phyloP scores from a whole-genome alignment of 2,113 vertebrate genomes.

The Perca schrenkii region DNA sequence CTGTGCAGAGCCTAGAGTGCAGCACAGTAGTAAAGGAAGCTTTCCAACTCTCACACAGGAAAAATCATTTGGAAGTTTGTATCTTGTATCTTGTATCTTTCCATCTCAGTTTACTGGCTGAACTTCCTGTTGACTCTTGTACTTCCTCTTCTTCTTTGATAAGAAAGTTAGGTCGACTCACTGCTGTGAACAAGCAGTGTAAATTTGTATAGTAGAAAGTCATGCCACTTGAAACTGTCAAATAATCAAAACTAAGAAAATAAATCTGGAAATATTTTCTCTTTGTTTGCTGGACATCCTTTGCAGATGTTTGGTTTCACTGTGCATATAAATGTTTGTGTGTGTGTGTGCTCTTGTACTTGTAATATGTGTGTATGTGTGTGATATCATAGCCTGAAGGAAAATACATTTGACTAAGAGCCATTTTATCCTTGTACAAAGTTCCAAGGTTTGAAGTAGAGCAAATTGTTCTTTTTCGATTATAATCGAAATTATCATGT shows the following conservation, averaged over 20 bases:
- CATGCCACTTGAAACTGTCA: constrained; percentile 61
- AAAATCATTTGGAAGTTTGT: constrained; percentile 77
- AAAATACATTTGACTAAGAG: constrained; percentile 10
- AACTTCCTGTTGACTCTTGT: constrained; percentile 85
- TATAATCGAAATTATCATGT: constrained; percentile 26
- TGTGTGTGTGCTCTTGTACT: background rate
- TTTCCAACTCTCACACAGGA: constrained; percentile 75
- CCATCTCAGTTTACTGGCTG: constrained; percentile 84
- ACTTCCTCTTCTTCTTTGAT: constrained; percentile 87
- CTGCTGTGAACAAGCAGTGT: constrained; percentile 67
- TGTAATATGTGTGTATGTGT: constrained; percentile 9
- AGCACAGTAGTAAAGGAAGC: constrained; percentile 29
- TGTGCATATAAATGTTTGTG: constrained; percentile 9
- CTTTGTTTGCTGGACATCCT: constrained; percentile 28
- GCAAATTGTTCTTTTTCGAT: constrained; percentile 28
- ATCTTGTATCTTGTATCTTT: constrained; percentile 57
- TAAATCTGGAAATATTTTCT: constrained; percentile 49
- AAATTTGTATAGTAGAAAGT: constrained; percentile 56
- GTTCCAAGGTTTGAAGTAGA: constrained; percentile 32
- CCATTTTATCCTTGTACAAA: constrained; percentile 29
- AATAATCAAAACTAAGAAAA: constrained; percentile 66
- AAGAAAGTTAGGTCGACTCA: constrained; percentile 83
- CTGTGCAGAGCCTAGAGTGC: constrained; percentile 22
- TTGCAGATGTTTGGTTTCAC: constrained; percentile 40
- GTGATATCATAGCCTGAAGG: background rate